Evolutionary conservation across 2,113 vertebrate genomes (phyloP), one percentile per base, ranked within the genome.

Genomic region (Petaurus breviceps): DNA sequence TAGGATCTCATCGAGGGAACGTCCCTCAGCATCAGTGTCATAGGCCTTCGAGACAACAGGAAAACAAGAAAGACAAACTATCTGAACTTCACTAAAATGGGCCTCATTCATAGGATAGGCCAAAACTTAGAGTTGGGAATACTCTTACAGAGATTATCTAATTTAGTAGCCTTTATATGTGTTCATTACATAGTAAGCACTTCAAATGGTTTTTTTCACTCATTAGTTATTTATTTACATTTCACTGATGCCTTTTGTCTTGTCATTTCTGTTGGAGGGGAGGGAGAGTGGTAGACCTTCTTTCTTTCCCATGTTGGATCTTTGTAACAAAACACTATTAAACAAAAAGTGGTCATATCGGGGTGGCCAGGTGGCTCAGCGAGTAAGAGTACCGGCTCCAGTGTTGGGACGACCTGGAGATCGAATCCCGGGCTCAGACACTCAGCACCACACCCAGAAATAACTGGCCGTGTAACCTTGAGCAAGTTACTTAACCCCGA

Each of bases 21-120:
- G 97, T 95, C 95, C 95, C 96, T 96, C 93, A 95, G 93, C 8
- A 5, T 95, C 92, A 94, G 90, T 95, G 25, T 95, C 96, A 53
- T 51, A 68, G 24, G 91, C 94, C 94, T 97, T 95, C 54, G 94
- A 97, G 52, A 90, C 31, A 96, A 97, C 51, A 94, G 51, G 55
- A 31, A 68, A 97, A 22, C 51, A 97, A 96, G 92, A 93, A 95
- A 47, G 89, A 55, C 54, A 95, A n/a, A 54, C 95, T 97, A 97
- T 96, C 95, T 97, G 97, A 96, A 96, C 95, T 97, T 95, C 8
- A 96, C 96, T 98, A 98, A 93, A 97, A 49, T 90, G 55, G 94
- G 46, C 95, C 93, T 92, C 92, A 95, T 43, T 95, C 50, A 51
- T 94, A 94, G 53, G 53, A 51, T 51, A 91, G 61, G 61, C 31